phyloP scores from a whole-genome alignment of 2,888 invertebrate species.

The Parascotia fuliginaria region DNA sequence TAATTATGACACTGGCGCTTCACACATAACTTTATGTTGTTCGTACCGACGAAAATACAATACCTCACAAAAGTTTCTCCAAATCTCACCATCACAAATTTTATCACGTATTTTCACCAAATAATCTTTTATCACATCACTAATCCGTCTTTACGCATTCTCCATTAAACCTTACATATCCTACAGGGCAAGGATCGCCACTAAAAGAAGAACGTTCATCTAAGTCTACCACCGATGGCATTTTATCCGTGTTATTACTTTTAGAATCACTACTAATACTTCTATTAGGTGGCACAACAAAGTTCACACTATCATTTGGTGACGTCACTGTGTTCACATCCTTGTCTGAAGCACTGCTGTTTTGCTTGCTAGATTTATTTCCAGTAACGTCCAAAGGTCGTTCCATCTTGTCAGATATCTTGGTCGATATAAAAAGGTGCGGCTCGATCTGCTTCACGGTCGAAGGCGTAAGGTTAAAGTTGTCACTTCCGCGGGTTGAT shows the following conservation, averaged over 20 bases:
- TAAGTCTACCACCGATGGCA: no score
- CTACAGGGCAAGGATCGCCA: conserved; percentile 63
- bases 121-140: background rate
- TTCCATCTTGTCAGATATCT: conserved; percentile 20
- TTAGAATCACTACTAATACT: conserved; percentile 25
- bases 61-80: background rate
- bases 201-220: conserved; percentile 58
- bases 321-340: conserved; percentile 1
- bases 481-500: conserved; percentile 17
- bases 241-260: conserved; percentile 24
- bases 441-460: conserved; percentile 36
- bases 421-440: conserved; percentile 35
- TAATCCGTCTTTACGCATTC: conserved; percentile 48
- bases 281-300: conserved; percentile 2
- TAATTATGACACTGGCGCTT: background rate
- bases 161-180: conserved; percentile 58
- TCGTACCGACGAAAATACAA: background rate
- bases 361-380: conserved; percentile 7
- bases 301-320: conserved; percentile 4
- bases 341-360: conserved; percentile 8
- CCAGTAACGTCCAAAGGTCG: conserved; percentile 23
- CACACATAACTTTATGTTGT: background rate
- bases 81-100: background rate
- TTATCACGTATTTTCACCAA: background rate
- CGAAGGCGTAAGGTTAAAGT: conserved; percentile 30